A percentile compares a stretch with the other conserved stretches of the same genome.
These are phyloP conservation scores for Nestor notabilis DNA, from an alignment of 2,113 vertebrate genomes.

Conservation along the genomic window DNA sequence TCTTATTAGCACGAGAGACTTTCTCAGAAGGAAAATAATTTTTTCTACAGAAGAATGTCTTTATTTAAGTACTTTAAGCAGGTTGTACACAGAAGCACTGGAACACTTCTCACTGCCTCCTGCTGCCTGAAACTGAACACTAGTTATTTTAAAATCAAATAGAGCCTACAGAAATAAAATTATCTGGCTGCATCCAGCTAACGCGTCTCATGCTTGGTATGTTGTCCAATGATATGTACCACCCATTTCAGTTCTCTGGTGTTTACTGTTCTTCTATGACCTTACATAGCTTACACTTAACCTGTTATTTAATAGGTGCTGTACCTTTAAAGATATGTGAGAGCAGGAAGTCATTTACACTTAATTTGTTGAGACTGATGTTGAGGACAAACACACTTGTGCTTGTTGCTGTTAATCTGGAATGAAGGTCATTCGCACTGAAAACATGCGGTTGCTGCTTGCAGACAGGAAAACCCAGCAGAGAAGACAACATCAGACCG, in stretches of 20 bases:
- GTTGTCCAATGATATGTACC: neutral
- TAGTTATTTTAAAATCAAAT: neutral
- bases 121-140: neutral
- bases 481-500: neutral
- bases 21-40: slow-evolving; percentile 3
- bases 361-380: neutral
- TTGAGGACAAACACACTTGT: neutral
- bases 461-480: neutral
- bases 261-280: neutral
- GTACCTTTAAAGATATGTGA: neutral
- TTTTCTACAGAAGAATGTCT: neutral
- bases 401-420: neutral
- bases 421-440: neutral
- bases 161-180: neutral
- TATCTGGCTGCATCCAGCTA: neutral
- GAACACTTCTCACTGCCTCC: slow-evolving; percentile 1
- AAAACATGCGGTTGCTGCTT: neutral
- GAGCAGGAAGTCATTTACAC: neutral
- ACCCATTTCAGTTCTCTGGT: neutral
- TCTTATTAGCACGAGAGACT: neutral
- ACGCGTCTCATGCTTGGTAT: neutral
- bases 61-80: neutral
- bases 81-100: neutral
- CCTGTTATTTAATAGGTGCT: neutral
- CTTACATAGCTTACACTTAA: neutral